Base-by-base conservation (phyloP, 2,113 vertebrate genomes). In the Nycticebus coucang region DNA sequence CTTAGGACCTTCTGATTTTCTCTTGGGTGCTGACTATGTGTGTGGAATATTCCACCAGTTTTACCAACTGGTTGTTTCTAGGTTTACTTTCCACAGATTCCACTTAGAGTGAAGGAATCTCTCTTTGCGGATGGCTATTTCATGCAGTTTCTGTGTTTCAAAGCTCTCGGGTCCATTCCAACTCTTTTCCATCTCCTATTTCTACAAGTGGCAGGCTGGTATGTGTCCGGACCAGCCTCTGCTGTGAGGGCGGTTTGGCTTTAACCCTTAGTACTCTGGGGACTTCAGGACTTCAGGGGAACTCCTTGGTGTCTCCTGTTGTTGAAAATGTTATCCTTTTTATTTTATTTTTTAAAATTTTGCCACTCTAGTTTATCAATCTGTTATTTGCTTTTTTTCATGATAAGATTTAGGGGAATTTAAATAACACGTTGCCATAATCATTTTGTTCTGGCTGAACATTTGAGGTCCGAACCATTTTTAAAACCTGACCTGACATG, bases 401-500 rank as follows among this genome's bases (percentile, higher is more conserved):
- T 50, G 26, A 87, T 78, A 92, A 35, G 22, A 74, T 83, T 62
- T 85, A 33, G 37, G 12, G 7, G 4, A 37, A 55, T 60, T 95
- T 62, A 69, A 80, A 71, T 0, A 94, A 60, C 57, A n/a, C 26
- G 14, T 15, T 95, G n/a, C 19, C 50, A 64, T 55, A 69, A 93
- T 80, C 14, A 80, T 50, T 91, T 87, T 79, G 24, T 83, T 87
- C 69, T 55, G 53, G 12, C 59, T 93, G 69, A 24, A 82, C 75
- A 28, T 87, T 82, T 72, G 33, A 75, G 75, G 28, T 90, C 37
- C n/a, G n/a, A n/a, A 69, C 9, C n/a, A n/a, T 69, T 87, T 82
- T 35, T n/a, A 86, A 94, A 95, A 90, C 26, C 60, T 93, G 19
- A 72, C 80, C 62, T 66, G 41, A 94, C 41, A 89, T 5, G 24